Evolutionary conservation across 2,113 vertebrate species (phyloP).

Genomic region (Ctenodactylus gundi): DNA sequence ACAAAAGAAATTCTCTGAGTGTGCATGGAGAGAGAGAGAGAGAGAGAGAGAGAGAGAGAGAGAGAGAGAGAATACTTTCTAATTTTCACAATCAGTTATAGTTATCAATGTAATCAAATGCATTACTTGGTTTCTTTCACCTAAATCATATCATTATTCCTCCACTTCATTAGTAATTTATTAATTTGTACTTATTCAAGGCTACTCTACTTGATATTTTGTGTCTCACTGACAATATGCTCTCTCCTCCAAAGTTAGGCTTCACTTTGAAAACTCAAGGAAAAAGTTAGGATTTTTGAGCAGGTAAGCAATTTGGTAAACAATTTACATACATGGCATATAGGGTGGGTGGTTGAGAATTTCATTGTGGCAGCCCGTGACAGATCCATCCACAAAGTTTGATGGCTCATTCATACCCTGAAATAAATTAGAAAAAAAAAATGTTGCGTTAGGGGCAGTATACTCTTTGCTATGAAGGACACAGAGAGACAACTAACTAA

Average conservation of each 20-base stretch:
- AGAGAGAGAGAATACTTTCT: too few relatives aligned
- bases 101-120: not conserved
- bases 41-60: too few relatives aligned
- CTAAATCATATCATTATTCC: not conserved
- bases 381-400: conserved; percentile 90
- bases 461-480: not conserved
- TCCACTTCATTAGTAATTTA: not conserved
- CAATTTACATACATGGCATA: conserved; percentile 88
- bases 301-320: not conserved
- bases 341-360: conserved; percentile 89
- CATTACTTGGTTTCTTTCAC: not conserved
- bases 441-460: not conserved
- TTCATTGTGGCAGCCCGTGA: conserved; percentile 74
- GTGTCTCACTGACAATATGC: not conserved
- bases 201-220: not conserved
- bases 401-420: conserved; percentile 98
- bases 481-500: not conserved
- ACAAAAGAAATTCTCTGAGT: not conserved
- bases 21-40: too few relatives aligned
- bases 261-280: not conserved
- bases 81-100: not conserved
- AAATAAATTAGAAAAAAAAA: conserved; percentile 44
- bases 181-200: not conserved
- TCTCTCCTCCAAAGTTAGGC: not conserved
- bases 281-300: not conserved